Base-by-base conservation (phyloP, 1,140 invertebrate genomes). In the Conus betulinus region DNA sequence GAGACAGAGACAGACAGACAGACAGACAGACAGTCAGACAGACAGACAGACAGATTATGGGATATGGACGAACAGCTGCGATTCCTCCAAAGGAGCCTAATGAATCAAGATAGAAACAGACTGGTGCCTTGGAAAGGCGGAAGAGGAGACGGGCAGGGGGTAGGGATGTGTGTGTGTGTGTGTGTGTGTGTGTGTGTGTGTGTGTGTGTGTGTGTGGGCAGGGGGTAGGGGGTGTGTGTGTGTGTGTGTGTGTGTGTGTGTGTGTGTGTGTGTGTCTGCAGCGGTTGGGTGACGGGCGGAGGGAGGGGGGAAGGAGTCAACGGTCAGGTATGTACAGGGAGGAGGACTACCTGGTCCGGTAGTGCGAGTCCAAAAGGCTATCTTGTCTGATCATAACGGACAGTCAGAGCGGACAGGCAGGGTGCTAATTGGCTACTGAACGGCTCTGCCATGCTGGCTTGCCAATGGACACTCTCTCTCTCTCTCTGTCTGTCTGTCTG, bases 171-270 rank as follows among this genome's bases (percentile, higher is more conserved):
- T n/a, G n/a, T n/a, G n/a, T n/a, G n/a, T n/a, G n/a, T n/a, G n/a
- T n/a, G n/a, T n/a, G n/a, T n/a, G n/a, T n/a, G n/a, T n/a, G n/a
- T n/a, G n/a, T n/a, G 52, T n/a, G 52, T 55, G 52, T 20, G 5
- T 17, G 11, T n/a, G 51, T 57, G 52, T 57, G 81, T 57, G 81
- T 93, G 94, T 92, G 95, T 97, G 94, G 97, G 97, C 6, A 95
- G 96, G 90, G 96, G 57, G n/a, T 23, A 0, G 23, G 7, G n/a
- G 11, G 13, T 25, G n/a, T 57, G 52, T 1, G 82, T 55, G 82
- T 60, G 52, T 57, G 57, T 84, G 52, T 57, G 23, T 84, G n/a
- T n/a, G n/a, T n/a, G n/a, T n/a, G n/a, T n/a, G n/a, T n/a, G n/a
- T n/a, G n/a, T n/a, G n/a, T n/a, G n/a, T n/a, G n/a, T n/a, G n/a